Evolutionary conservation across 1,140 invertebrate genomes (phyloP), one percentile per base, ranked within the genome.

Genomic region (Bombus fervidus): DNA sequence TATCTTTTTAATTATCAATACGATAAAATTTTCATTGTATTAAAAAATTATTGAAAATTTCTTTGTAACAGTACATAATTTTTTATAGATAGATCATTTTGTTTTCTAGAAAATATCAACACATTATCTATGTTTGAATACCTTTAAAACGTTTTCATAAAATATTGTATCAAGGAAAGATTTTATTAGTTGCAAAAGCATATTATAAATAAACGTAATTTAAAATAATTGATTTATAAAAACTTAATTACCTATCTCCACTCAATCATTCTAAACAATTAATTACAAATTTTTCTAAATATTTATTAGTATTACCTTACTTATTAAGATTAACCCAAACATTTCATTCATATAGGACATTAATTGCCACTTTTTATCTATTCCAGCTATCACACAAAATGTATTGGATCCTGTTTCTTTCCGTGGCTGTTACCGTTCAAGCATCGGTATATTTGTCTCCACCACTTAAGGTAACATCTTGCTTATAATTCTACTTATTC

Each of bases 391-490:
- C 3, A 10, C 4, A 69, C 31, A 41, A 74, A 53, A 90, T 93
- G 78, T 82, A 84, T 12, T 84, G 86, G 74, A 71, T 91, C 28
- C 47, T 85, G 28, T 41, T 93, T 13, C 68, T 93, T n/a, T 79
- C 74, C 28, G 77, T 91, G 15, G 69, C 89, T 37, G 88, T 87
- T 59, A 74, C 80, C 25, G 83, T 79, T 31, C 90, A 91, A 37
- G 92, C 88, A 37, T 90, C 89, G 1, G 79, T 91, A 25, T 92
- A 92, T 34, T 69, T 91, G n/a, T 86, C 91, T 41, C 86, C 91
- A 1, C 71, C 57, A 18, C 71, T 93, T 2, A 91, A 93, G 91
- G 93, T 94, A 91, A 90, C 68, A 13, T 18, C 53, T 2, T 31
- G 22, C 6, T 34, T 59, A 25, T n/a, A 31, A 47, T 22, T 68